A percentile compares a stretch with the other conserved stretches of the same genome.
Evolutionary conservation across 2,113 vertebrate genomes (phyloP).

Genomic region (Pogona vitticeps): DNA sequence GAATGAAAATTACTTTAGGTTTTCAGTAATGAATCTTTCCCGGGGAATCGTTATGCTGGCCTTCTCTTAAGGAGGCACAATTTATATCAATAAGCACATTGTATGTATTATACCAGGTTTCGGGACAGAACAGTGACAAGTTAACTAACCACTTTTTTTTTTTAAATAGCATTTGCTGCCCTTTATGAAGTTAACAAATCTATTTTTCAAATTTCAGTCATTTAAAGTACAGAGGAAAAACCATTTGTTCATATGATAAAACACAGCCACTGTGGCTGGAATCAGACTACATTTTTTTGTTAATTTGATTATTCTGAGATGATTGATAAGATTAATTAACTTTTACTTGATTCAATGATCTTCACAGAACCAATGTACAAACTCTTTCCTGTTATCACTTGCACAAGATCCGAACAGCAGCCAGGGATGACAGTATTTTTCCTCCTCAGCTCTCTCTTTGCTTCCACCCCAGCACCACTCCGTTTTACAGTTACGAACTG

Average conservation of each 20-base stretch:
- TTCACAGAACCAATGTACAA: conserved; percentile 65
- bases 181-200: conserved; percentile 79
- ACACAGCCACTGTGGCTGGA: conserved; percentile 66
- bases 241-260: conserved; percentile 76
- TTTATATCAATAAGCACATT: conserved; percentile 73
- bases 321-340: conserved; percentile 79
- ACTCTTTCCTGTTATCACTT: conserved; percentile 65
- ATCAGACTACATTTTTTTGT: conserved; percentile 73
- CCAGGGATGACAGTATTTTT: conserved; percentile 64
- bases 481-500: conserved; percentile 62
- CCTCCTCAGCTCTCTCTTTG: conserved; percentile 14
- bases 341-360: conserved; percentile 73
- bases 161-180: conserved; percentile 77
- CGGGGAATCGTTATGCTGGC: conserved; percentile 62
- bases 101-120: conserved; percentile 63
- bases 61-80: conserved; percentile 62
- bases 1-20: conserved; percentile 62
- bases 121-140: conserved; percentile 75
- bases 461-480: background rate
- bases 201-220: conserved; percentile 79
- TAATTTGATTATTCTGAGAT: conserved; percentile 76
- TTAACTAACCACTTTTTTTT: conserved; percentile 72
- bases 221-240: conserved; percentile 74
- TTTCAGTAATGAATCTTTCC: conserved; percentile 71
- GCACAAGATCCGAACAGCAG: conserved; percentile 67